Conservation (phyloP, 2,888 invertebrate genomes). For the Carpatolechia fugitivella region DNA sequence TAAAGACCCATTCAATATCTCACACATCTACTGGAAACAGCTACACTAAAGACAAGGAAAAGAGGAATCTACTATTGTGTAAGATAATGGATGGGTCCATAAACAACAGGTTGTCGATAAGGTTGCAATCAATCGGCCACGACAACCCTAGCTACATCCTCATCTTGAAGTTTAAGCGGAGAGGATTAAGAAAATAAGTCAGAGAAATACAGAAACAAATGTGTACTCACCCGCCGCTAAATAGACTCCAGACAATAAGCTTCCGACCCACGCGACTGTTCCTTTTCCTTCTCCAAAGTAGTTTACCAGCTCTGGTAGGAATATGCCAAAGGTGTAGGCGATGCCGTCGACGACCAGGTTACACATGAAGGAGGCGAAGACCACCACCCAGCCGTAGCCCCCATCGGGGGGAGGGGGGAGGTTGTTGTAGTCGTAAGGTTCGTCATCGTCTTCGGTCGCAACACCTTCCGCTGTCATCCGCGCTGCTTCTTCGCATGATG, state of each 20-base stretch:
- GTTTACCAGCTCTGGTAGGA: constrained; percentile 65
- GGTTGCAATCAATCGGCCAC: too few species aligned
- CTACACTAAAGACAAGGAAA: not conserved
- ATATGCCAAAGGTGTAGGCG: constrained; percentile 90
- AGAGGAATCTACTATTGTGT: not conserved
- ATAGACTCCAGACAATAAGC: constrained; percentile 96
- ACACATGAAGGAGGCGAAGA: constrained; percentile 93
- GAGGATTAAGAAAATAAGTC: not conserved
- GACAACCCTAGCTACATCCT: too few species aligned
- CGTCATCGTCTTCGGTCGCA: constrained; percentile 78
- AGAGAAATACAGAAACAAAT: constrained; percentile 2
- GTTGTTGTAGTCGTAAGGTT: constrained; percentile 84
- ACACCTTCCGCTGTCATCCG: constrained; percentile 85
- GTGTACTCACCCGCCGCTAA: constrained; percentile 88
- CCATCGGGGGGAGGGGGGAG: constrained; percentile 86
- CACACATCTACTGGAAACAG: not conserved
- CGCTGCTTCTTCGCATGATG: constrained; percentile 91
- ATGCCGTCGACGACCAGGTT: constrained; percentile 97
- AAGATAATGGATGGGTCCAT: too few species aligned
- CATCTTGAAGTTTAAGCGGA: not conserved
- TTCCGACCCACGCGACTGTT: constrained; percentile 8
- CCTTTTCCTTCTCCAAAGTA: constrained; percentile 18
- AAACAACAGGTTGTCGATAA: too few species aligned
- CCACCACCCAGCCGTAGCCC: constrained; percentile 98
- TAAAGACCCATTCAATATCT: not conserved